These are phyloP conservation scores for Brenthis daphne DNA, from an alignment of 2,888 invertebrate genomes.

Conservation along the genomic window DNA sequence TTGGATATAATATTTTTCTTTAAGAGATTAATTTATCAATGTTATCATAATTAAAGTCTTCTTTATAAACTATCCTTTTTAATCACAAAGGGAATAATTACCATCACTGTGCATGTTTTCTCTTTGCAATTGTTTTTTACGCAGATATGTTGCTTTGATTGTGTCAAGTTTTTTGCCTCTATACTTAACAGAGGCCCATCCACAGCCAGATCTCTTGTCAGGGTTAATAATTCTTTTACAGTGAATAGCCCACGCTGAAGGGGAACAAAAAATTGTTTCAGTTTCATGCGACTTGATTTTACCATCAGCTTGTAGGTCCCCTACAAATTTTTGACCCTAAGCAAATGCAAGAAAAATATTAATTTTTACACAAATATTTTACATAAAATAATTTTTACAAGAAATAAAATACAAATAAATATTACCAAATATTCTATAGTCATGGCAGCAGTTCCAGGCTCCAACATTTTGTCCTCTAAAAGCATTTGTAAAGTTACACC, in stretches of 20 bases:
- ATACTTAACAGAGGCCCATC: conserved; percentile 96
- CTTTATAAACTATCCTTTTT: neutral
- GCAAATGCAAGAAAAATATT: neutral
- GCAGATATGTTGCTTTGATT: conserved; percentile 92
- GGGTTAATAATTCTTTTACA: conserved; percentile 96
- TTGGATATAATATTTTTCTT: too few relatives aligned
- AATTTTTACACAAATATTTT: neutral
- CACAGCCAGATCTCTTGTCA: conserved; percentile 95
- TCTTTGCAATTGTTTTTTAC: conserved; percentile 84
- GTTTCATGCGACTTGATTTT: conserved; percentile 95
- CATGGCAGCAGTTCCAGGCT: conserved; percentile 92
- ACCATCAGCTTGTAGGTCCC: conserved; percentile 92
- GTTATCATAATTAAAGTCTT: too few relatives aligned
- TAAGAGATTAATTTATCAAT: too few relatives aligned
- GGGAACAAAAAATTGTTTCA: conserved; percentile 92
- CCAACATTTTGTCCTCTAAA: conserved; percentile 91
- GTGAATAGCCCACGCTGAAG: conserved; percentile 96
- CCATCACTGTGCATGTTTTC: conserved; percentile 80
- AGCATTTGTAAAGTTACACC: conserved; percentile 93
- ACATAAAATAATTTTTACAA: too few relatives aligned
- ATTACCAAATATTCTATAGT: conserved; percentile 94
- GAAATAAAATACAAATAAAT: neutral
- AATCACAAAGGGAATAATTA: conserved; percentile 41
- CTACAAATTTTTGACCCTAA: conserved; percentile 94
- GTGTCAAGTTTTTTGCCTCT: conserved; percentile 93